These are phyloP conservation scores for Myotis findleyi DNA, from an alignment of 2,797 vertebrate species.

Conservation along the genomic window DNA sequence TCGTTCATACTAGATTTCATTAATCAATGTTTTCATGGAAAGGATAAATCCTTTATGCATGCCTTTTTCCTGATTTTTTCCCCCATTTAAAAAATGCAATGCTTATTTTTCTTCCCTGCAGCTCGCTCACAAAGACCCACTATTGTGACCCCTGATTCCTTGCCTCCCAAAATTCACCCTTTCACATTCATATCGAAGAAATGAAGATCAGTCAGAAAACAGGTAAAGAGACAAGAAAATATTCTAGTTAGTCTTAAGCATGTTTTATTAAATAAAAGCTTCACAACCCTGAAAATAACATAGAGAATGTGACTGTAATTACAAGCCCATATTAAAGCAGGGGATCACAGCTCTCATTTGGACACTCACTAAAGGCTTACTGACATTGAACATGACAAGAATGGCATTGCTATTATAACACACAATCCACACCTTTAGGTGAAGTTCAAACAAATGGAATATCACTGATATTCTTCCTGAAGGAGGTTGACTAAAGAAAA, in stretches of 20 bases:
- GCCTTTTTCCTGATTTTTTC: constrained; percentile 77
- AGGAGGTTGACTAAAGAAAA: constrained; percentile 20
- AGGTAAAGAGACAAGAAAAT: constrained; percentile 5
- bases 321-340: constrained; percentile 65
- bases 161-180: constrained; percentile 26
- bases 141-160: constrained; percentile 13
- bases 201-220: constrained; percentile 20
- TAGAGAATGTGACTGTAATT: constrained; percentile 66
- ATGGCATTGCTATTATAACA: constrained; percentile 59
- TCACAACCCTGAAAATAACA: not conserved
- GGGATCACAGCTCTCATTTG: constrained; percentile 75
- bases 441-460: constrained; percentile 65
- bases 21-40: constrained; percentile 77
- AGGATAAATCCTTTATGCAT: constrained; percentile 78
- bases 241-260: constrained; percentile 68
- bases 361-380: constrained; percentile 74
- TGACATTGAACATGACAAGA: constrained; percentile 82
- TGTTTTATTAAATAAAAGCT: constrained; percentile 69
- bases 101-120: constrained; percentile 68
- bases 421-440: constrained; percentile 67
- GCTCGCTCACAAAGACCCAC: constrained; percentile 51
- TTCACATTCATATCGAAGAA: not conserved
- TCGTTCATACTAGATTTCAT: constrained; percentile 78
- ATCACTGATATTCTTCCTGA: not conserved
- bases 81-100: constrained; percentile 69